Conservation (phyloP, 2,113 vertebrate species). For the Halichoerus grypus region DNA sequence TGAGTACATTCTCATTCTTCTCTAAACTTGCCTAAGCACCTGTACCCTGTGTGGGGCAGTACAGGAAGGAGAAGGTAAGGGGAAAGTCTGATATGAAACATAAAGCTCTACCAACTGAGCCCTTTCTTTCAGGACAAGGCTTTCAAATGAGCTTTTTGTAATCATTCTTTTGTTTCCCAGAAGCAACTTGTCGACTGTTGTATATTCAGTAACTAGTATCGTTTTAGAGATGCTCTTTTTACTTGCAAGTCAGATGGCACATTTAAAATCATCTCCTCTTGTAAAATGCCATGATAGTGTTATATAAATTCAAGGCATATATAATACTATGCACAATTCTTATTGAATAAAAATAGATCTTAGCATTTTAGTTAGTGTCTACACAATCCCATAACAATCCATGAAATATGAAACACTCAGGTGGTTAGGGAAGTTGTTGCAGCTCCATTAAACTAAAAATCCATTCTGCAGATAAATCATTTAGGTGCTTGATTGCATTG, state of each 20-base stretch:
- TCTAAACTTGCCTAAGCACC: slow-evolving; percentile 8
- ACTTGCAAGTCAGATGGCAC: slow-evolving; percentile 71
- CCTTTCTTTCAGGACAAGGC: slow-evolving; percentile 2
- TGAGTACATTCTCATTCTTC: not conserved
- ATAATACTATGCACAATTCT: slow-evolving; percentile 62
- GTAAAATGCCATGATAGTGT: slow-evolving; percentile 64
- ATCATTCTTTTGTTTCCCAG: slow-evolving; percentile 68
- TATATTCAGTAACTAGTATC: slow-evolving; percentile 69
- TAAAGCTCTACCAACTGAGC: not conserved
- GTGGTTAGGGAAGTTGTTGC: slow-evolving; percentile 26
- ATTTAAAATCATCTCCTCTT: slow-evolving; percentile 75
- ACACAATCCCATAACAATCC: slow-evolving; percentile 33
- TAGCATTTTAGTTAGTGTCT: slow-evolving; percentile 49
- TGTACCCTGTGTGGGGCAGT: not conserved
- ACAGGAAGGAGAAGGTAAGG: not conserved
- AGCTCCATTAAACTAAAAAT: slow-evolving; percentile 62
- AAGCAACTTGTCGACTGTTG: slow-evolving; percentile 59
- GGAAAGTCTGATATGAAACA: not conserved
- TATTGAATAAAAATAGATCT: slow-evolving; percentile 72
- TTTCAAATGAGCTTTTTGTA: slow-evolving; percentile 41
- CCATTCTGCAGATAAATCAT: slow-evolving; percentile 34
- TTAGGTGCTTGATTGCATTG: slow-evolving; percentile 65
- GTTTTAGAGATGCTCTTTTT: slow-evolving; percentile 78
- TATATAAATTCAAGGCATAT: slow-evolving; percentile 72
- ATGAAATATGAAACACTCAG: slow-evolving; percentile 55